Base-by-base conservation (phyloP, 1,140 invertebrate genomes). In the Temnothorax nylanderi region DNA sequence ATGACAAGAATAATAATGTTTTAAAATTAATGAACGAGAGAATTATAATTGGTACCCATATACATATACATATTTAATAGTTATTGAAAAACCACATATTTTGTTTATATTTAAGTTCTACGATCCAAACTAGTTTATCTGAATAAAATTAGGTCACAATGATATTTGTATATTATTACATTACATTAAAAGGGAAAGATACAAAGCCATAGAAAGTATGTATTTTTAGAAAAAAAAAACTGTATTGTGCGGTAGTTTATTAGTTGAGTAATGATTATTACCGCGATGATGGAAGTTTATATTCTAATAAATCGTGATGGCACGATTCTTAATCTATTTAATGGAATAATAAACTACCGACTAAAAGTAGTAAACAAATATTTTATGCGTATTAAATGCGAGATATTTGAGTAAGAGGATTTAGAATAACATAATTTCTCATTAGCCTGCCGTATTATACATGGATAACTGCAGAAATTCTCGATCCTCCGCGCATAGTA, bases 401-500 rank as follows among this genome's bases (percentile, higher is more conserved):
- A n/a, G 16, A 60, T 32, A 44, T 16, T 60, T 58, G 21, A 47
- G 2, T 47, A 60, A 77, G 21, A 60, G 21, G 13, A 62, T 62
- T 60, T 77, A 32, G 26, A 58, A 60, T 76, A 60, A 77, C 56
- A 77, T 60, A 62, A 44, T 77, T 62, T 77, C 37, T 77, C 56
- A 77, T 77, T 32, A 60, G 37, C 2, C 54, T 60, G 21, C 21
- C 41, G 56, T 26, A 47, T 77, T 60, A 47, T 26, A 16, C 16
- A 26, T 21, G 49, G 44, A 74, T 74, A 21, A 74, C 26, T n/a
- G 18, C 11, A 54, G 71, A 74, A 74, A 54, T 54, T 8, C 18
- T 54, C 18, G 32, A 74, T 54, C 32, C 8, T 34, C 47, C 4
- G 16, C 16, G 4, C 21, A 54, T 37, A 34, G 8, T 54, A 74